Conservation (phyloP, 2,113 vertebrate species). For the Lipophrys pholis region DNA sequence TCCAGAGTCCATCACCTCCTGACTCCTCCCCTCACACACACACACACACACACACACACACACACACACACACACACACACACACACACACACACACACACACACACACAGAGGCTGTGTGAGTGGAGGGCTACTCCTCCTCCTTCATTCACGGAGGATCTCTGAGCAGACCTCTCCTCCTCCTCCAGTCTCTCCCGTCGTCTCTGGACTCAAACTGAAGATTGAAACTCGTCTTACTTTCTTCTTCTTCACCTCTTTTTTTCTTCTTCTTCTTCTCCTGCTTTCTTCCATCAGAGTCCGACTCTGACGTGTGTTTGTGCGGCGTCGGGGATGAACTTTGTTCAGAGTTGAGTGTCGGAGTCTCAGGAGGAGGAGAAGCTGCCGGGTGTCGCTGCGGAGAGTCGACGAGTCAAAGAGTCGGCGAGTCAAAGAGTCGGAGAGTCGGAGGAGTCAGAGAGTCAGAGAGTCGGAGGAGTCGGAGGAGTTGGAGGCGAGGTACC, state of each 20-base stretch:
- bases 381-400: too few species aligned
- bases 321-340: slow-evolving; percentile 60
- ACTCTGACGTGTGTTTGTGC: not conserved
- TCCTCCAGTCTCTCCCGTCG: slow-evolving; percentile 35
- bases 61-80: too few species aligned
- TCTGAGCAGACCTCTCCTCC: slow-evolving; percentile 49
- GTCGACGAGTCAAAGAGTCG: too few species aligned
- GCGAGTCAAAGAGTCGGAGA: too few species aligned
- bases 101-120: too few species aligned
- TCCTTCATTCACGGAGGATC: slow-evolving; percentile 73
- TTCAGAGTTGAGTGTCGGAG: slow-evolving; percentile 61
- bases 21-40: not conserved
- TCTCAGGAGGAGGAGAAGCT: slow-evolving; percentile 19
- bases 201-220: not conserved
- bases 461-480: too few species aligned
- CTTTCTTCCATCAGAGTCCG: slow-evolving; percentile 9
- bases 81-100: too few species aligned
- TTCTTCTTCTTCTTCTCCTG: not conserved
- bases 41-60: too few species aligned
- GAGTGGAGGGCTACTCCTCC: slow-evolving; percentile 26
- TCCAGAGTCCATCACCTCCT: slow-evolving; percentile 47
- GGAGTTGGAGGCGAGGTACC: not conserved
- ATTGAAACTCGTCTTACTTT: not conserved
- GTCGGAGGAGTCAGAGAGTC: too few species aligned
- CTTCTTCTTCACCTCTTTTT: too few species aligned